Percentiles rank a stretch among this genome's conserved stretches.
Evolutionary conservation across 1,140 invertebrate species (phyloP).

Genomic region (Carposina sasakii): DNA sequence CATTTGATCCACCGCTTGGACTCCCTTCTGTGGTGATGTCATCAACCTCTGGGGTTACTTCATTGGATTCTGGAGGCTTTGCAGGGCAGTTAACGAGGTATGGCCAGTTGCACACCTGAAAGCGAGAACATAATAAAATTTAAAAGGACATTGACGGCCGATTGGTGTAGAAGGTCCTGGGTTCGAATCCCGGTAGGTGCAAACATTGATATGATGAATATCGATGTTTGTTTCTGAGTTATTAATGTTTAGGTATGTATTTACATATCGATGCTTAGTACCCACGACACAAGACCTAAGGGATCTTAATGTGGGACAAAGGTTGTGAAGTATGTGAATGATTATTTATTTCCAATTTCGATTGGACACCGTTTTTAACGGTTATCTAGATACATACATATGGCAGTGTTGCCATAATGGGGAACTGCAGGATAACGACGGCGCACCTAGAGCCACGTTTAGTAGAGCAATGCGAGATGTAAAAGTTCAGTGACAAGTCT

Average conservation of each 20-base stretch:
- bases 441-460: not conserved
- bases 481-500: not conserved
- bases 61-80: no score
- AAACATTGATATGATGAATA: no score
- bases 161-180: no score
- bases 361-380: no score
- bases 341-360: no score
- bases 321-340: no score
- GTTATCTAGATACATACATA: slow-evolving; percentile 33
- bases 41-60: no score
- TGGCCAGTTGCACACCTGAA: slow-evolving; percentile 33
- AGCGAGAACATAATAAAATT: not conserved
- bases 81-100: slow-evolving; percentile 20
- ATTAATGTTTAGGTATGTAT: not conserved
- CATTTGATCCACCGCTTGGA: no score
- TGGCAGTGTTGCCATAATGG: slow-evolving; percentile 66
- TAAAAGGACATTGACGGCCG: not conserved
- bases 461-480: not conserved
- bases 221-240: not conserved
- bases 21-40: no score
- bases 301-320: no score
- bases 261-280: not conserved
- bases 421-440: not conserved
- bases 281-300: slow-evolving; percentile 61
- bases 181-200: no score